phyloP scores from a whole-genome alignment of 2,113 vertebrate species.

The Pteruthius melanotis region DNA sequence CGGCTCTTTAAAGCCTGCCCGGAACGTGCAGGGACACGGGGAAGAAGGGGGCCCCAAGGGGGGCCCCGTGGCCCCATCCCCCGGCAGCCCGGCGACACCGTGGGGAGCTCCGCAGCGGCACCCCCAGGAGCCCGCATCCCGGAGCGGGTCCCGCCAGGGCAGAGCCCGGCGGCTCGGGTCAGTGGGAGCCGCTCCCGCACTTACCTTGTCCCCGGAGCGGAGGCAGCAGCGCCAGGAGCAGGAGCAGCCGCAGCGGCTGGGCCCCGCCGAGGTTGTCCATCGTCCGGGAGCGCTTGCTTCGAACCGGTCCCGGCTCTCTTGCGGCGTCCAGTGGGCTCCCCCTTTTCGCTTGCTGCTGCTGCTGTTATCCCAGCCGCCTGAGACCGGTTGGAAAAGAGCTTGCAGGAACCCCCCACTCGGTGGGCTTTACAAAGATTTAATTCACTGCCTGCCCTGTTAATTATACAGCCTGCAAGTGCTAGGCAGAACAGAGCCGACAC shows the following conservation, averaged over 20 bases:
- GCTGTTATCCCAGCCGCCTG: constrained; percentile 12
- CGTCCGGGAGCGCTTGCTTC: neutral
- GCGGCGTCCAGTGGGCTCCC: neutral
- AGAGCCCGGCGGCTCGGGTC: neutral
- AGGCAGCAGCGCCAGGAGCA: neutral
- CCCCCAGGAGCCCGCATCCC: neutral
- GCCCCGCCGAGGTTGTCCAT: constrained; percentile 29
- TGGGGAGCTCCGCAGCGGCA: neutral
- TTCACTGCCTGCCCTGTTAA: constrained; percentile 49
- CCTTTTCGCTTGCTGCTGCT: neutral
- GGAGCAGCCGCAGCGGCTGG: constrained; percentile 15
- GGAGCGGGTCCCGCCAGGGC: neutral
- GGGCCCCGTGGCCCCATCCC: neutral
- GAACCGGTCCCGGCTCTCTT: neutral
- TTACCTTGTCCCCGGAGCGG: constrained; percentile 29
- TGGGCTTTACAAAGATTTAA: constrained; percentile 39
- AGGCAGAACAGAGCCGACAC: neutral
- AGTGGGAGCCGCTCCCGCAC: neutral
- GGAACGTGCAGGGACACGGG: neutral
- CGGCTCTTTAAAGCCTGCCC: neutral
- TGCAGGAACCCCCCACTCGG: neutral
- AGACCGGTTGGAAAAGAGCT: constrained; percentile 9
- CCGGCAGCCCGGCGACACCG: too few species aligned
- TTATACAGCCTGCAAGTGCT: constrained; percentile 49
- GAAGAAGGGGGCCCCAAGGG: neutral